Base-by-base conservation (phyloP, 2,888 invertebrate genomes). In the Ormyrus nitidulus region DNA sequence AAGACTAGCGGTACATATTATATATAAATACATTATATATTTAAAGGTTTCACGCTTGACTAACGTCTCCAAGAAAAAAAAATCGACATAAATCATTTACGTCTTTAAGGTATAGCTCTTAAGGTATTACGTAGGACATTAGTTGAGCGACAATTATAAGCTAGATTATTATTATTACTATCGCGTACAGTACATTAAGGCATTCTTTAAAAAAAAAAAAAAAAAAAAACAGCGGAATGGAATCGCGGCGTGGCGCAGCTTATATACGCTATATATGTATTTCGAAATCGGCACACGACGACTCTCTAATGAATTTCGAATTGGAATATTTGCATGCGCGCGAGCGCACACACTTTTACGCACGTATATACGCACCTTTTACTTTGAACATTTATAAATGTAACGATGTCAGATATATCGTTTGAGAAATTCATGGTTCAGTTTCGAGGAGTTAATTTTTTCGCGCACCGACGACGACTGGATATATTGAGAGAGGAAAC, bases 11-110 rank as follows among this genome's bases (percentile, higher is more conserved):
- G 83, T 71, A 65, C 58, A 66, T 80, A 76, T 58, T 73, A 53
- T 80, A 82, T 80, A 75, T 73, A 81, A 49, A 65, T 77, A 77
- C 66, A 72, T 80, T 82, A 71, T 78, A 75, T 76, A 89, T 90
- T 89, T 90, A 89, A 89, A 88, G 88, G 87, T 87, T 88, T 90
- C 88, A 89, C 88, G 89, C 90, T 90, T 90, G 87, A 90, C 88
- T 90, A 90, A 90, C 88, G 87, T 89, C 85, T 89, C 81, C 86
- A 85, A 86, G 44, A 64, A 58, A 49, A 76, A 70, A 69, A 75
- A 70, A 73, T 44, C 59, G 61, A 56, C 48, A 56, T 59, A 76
- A 62, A 73, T 73, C 64, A 77, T 48, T 34, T 65, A 59, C 72
- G 71, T 77, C 77, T 74, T 59, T 71, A 68, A 72, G 56, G 61